Evolutionary conservation across 1,140 invertebrate species (phyloP).

Genomic region (Holcopasites calliopsidis): DNA sequence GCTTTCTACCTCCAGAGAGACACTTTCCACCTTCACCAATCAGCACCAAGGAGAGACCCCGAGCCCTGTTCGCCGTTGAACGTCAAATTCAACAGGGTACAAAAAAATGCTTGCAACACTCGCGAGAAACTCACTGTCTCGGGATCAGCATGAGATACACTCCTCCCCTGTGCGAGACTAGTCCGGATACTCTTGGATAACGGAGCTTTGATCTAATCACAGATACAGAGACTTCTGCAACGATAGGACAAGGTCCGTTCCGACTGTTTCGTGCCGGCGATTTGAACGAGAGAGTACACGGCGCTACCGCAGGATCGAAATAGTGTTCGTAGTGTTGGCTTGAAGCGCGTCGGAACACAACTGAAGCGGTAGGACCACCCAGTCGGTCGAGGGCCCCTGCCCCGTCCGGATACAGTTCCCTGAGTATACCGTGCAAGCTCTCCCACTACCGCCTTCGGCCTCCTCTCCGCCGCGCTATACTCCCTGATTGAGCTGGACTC

Average conservation of each 20-base stretch:
- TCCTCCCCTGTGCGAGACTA: too few relatives aligned
- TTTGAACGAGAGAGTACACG: constrained; percentile 28
- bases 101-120: too few relatives aligned
- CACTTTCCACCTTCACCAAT: constrained; percentile 24
- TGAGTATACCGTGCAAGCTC: constrained; percentile 72
- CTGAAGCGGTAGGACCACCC: constrained; percentile 80
- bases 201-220: too few relatives aligned
- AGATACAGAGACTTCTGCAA: too few relatives aligned
- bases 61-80: neutral
- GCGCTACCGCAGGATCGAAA: constrained; percentile 54
- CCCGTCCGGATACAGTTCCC: constrained; percentile 71
- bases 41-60: neutral
- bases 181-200: too few relatives aligned
- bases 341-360: constrained; percentile 79
- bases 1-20: constrained; percentile 6
- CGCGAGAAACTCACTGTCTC: too few relatives aligned
- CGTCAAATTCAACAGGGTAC: neutral
- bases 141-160: too few relatives aligned
- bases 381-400: constrained; percentile 76
- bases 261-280: too few relatives aligned
- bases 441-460: constrained; percentile 74
- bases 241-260: too few relatives aligned
- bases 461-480: constrained; percentile 58
- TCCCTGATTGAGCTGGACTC: constrained; percentile 72
- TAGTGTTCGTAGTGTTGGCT: constrained; percentile 76